Evolutionary conservation across 2,113 vertebrate species (phyloP), one percentile per base, ranked within the genome.

Genomic region (Podilymbus podiceps): DNA sequence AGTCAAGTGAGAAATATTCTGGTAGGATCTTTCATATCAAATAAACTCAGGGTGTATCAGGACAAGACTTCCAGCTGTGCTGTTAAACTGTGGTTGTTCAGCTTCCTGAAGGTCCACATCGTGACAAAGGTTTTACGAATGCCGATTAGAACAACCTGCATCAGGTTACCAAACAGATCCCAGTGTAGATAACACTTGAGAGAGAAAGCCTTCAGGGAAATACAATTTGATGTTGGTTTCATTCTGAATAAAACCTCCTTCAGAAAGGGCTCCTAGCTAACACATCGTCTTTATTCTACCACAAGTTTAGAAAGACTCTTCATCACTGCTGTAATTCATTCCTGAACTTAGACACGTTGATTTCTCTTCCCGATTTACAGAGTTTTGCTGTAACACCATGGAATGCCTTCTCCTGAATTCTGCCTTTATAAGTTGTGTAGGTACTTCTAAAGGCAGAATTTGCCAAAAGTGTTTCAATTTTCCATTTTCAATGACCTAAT

Each of bases 361-460:
- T 95, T 88, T 84, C 25, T n/a, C 55, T 78, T 86, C 40, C 56
- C 64, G 49, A 84, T 40, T 85, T 64, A n/a, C 0, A 3, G 52
- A 88, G 28, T 58, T 91, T 91, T 84, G 17, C 38, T 89, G 22
- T n/a, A 63, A 33, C 6, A 4, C 68, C 35, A 53, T 22, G 28
- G 72, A 93, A 60, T 5, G 27, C 8, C 31, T 63, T 59, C 28
- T 71, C 25, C 52, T 78, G 58, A 66, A 28, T 91, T 75, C 31
- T 78, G 14, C 35, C 12, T 15, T 89, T 85, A n/a, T 47, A 58
- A 89, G 14, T 46, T 62, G 18, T 49, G 18, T 69, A 83, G 14
- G 9, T 85, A 88, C 33, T 91, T 97, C 47, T 89, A 78, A 85
- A 59, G 59, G 74, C 62, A 91, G 62, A 91, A 73, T 85, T 90